phyloP scores from a whole-genome alignment of 2,888 invertebrate genomes.

The Dicranocentrus wangi region DNA sequence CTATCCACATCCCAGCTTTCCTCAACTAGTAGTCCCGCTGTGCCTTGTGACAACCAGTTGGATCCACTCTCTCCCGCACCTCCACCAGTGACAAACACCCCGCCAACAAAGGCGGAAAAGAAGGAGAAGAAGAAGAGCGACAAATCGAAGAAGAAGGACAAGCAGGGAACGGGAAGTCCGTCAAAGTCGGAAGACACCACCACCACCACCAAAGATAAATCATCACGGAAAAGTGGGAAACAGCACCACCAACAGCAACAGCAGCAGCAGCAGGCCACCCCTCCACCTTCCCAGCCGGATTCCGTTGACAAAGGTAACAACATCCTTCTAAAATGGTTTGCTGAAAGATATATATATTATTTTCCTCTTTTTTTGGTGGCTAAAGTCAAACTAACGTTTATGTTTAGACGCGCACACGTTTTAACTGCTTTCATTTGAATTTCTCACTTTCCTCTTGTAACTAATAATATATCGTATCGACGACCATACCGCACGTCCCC shows the following conservation, averaged over 20 bases:
- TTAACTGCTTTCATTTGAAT: background rate
- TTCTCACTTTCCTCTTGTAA: background rate
- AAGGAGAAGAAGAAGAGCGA: constrained; percentile 61
- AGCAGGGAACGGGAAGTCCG: constrained; percentile 29
- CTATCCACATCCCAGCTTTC: constrained; percentile 60
- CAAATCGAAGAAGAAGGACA: constrained; percentile 51
- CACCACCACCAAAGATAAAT: constrained; percentile 53
- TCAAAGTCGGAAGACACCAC: constrained; percentile 45
- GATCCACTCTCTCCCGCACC: constrained; percentile 16
- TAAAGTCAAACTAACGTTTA: background rate
- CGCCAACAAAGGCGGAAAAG: constrained; percentile 42
- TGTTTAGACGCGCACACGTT: background rate
- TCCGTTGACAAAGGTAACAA: constrained; percentile 53
- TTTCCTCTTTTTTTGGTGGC: constrained; percentile 18
- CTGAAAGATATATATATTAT: constrained; percentile 1
- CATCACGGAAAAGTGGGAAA: constrained; percentile 50
- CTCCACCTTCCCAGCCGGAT: constrained; percentile 22
- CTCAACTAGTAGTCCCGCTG: constrained; percentile 57
- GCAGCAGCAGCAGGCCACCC: constrained; percentile 25
- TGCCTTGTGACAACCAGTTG: constrained; percentile 29
- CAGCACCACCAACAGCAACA: constrained; percentile 41
- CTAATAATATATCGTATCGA: background rate
- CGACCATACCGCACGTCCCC: too few relatives aligned
- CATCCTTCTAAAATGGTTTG: constrained; percentile 3
- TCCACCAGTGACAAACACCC: background rate